phyloP scores from a whole-genome alignment of 2,113 vertebrate genomes.

The Corythaeola cristata region DNA sequence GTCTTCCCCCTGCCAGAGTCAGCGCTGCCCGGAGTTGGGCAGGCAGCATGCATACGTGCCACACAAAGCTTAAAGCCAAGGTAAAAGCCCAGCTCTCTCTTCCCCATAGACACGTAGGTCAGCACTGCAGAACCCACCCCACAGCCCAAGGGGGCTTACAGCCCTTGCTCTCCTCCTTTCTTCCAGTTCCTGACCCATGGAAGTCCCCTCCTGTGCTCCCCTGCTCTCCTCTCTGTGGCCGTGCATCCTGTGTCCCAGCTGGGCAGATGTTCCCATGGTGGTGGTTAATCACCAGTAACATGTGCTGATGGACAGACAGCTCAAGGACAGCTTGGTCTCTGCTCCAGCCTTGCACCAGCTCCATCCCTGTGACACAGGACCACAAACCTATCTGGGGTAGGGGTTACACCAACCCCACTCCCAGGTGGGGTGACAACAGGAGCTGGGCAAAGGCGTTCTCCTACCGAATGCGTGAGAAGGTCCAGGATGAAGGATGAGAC shows the following conservation, averaged over 20 bases:
- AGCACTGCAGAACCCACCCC: background rate
- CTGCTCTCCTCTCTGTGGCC: background rate
- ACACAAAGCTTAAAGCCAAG: background rate
- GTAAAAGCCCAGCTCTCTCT: background rate
- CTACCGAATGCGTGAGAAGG: background rate
- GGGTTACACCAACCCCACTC: background rate
- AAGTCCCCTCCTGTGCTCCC: rapidly evolving
- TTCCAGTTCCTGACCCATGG: background rate
- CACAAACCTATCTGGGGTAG: rapidly evolving
- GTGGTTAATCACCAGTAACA: background rate
- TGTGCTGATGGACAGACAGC: rapidly evolving
- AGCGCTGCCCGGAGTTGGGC: background rate
- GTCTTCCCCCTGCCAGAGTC: background rate
- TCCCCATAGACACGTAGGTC: background rate
- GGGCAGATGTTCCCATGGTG: background rate
- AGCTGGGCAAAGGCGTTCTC: background rate
- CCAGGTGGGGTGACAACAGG: background rate
- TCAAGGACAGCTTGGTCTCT: background rate
- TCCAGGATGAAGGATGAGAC: background rate
- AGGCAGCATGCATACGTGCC: background rate
- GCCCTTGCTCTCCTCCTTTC: background rate
- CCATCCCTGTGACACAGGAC: background rate
- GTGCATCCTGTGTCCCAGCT: rapidly evolving
- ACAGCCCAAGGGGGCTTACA: background rate
- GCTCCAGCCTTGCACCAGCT: background rate